A percentile compares a stretch with the other conserved stretches of the same genome.
Evolutionary conservation across 1,140 invertebrate species (phyloP).

Genomic region (Procambarus virginalis): DNA sequence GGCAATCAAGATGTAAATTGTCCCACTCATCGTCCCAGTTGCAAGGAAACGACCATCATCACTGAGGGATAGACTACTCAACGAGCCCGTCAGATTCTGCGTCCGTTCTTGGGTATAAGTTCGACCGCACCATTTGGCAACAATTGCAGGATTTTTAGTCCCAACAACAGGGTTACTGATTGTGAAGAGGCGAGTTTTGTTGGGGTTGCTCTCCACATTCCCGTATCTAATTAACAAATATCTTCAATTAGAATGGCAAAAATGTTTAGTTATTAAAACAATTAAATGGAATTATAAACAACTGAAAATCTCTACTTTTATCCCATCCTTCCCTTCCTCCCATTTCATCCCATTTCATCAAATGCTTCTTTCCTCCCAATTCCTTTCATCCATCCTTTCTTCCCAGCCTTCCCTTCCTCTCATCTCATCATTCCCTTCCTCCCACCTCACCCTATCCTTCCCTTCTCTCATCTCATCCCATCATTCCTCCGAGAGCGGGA

Average conservation of each 20-base stretch:
- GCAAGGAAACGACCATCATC: slow-evolving; percentile 93
- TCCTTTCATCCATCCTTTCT: too few species aligned
- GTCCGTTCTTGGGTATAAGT: slow-evolving; percentile 73
- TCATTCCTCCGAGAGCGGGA: too few species aligned
- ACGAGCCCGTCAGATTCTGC: slow-evolving; percentile 77
- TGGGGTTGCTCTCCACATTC: slow-evolving; percentile 80
- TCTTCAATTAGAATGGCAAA: neutral
- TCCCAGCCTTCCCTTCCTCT: too few species aligned
- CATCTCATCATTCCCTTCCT: too few species aligned
- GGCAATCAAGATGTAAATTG: slow-evolving; percentile 90
- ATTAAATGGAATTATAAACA: neutral
- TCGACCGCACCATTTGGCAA: slow-evolving; percentile 75
- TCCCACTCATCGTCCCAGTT: slow-evolving; percentile 94
- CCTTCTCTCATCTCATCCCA: too few species aligned
- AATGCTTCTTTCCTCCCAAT: too few species aligned
- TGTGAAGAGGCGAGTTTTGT: slow-evolving; percentile 84
- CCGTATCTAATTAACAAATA: slow-evolving; percentile 79
- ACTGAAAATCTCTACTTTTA: neutral
- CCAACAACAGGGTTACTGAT: slow-evolving; percentile 86
- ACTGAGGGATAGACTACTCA: slow-evolving; percentile 90
- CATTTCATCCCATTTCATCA: too few species aligned
- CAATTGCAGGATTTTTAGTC: slow-evolving; percentile 77
- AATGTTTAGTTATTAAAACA: neutral
- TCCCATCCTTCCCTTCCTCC: too few species aligned
- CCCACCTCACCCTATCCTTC: too few species aligned